Evolutionary conservation across 2,888 invertebrate genomes (phyloP), one percentile per base, ranked within the genome.

Genomic region (Lasioglossum morio): DNA sequence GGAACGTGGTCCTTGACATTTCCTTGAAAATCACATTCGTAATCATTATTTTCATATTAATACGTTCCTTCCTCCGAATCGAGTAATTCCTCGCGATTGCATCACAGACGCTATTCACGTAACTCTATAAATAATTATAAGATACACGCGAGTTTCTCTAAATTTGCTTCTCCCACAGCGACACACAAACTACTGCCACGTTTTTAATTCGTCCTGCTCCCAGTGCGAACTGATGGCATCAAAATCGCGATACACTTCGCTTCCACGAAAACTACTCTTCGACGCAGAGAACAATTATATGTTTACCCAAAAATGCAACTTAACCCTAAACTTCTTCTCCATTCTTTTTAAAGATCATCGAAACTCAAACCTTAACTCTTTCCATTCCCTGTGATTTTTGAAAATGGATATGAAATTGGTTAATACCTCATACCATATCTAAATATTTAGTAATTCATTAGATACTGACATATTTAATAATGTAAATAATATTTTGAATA

Each of bases 91-190:
- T 69, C 66, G 66, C 23, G 66, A 69, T 69, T 37, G 34, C 37
- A 69, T 69, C 66, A 37, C 66, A 37, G 34, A 69, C 66, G 23
- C 66, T 69, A 69, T 37, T 69, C 7, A 69, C 66, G 37, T 23
- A 69, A 69, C 34, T 37, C 66, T 69, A 69, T 34, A 37, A 69
- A 69, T 69, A 69, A 69, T 69, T 69, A 69, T 37, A 69, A 34
- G 19, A 69, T 69, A 69, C 66, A 12, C 19, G 10, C 8, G 34
- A 23, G 66, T 69, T 37, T 23, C 66, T 69, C 34, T 69, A 69
- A 69, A 69, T 37, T 37, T 19, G 34, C 37, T 69, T 4, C 66
- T 37, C 30, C 37, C 34, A 37, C 66, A 19, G 34, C 34, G 10
- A 69, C 23, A 69, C 23, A 4, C 34, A 10, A 66, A 34, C 34